Percentiles rank a stretch among this genome's conserved stretches.
Evolutionary conservation across 2,888 invertebrate species (phyloP).

Genomic region (Oscheius myriophilus): DNA sequence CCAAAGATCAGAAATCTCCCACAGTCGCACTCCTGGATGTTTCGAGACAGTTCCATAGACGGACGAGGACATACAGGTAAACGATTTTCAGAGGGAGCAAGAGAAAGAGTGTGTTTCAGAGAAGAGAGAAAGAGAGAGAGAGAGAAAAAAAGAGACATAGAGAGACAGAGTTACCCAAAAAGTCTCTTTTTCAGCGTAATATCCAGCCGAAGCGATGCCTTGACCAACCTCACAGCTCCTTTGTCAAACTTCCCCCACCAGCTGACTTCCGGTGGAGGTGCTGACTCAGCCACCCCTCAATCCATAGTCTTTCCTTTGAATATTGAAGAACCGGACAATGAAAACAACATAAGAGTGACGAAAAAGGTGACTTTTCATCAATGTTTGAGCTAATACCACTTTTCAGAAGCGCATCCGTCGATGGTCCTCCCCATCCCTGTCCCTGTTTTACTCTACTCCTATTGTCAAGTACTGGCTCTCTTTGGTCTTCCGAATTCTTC

Average conservation of each 20-base stretch:
- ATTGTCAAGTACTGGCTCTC: conserved; percentile 73
- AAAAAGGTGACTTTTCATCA: background rate
- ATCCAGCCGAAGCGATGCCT: conserved; percentile 51
- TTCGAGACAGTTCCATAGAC: conserved; percentile 48
- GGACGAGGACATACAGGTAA: conserved; percentile 55
- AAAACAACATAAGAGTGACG: background rate
- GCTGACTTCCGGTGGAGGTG: conserved; percentile 21
- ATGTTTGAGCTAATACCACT: background rate
- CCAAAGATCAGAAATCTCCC: conserved; percentile 47
- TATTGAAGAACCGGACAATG: conserved; percentile 44
- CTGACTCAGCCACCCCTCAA: conserved; percentile 52
- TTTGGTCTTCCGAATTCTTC: conserved; percentile 68
- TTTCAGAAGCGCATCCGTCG: conserved; percentile 41
- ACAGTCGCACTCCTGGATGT: conserved; percentile 64
- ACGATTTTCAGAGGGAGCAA: background rate
- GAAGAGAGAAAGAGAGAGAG: background rate
- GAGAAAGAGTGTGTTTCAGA: background rate
- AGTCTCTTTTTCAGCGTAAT: conserved; percentile 41
- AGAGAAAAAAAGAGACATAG: background rate
- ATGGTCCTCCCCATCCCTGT: conserved; percentile 54
- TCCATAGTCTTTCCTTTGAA: conserved; percentile 50
- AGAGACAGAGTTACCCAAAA: background rate
- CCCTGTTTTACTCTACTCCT: conserved; percentile 72
- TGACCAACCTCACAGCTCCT: conserved; percentile 47
- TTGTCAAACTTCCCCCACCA: conserved; percentile 35